phyloP scores from a whole-genome alignment of 2,797 vertebrate genomes.

The Labroides dimidiatus region DNA sequence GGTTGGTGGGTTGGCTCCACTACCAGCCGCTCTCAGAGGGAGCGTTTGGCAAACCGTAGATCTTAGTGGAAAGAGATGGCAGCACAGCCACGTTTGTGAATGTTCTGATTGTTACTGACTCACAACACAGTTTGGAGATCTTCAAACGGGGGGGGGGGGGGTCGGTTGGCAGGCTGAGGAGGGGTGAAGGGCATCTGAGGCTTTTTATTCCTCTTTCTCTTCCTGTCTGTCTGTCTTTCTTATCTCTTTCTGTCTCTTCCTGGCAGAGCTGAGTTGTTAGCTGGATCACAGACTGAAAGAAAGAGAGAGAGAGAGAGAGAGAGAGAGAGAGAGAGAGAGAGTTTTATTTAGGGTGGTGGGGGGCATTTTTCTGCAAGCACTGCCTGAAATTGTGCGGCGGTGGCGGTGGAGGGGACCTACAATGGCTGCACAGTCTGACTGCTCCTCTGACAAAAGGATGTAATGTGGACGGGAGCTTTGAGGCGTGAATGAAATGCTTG shows the following conservation, averaged over 20 bases:
- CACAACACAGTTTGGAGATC: conserved; percentile 48
- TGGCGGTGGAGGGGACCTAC: conserved; percentile 19
- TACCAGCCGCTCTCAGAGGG: conserved; percentile 43
- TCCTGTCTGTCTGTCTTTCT: conserved; percentile 59
- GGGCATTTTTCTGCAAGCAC: conserved; percentile 61
- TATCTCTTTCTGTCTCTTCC: conserved; percentile 68
- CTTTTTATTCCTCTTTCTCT: conserved; percentile 59
- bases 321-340: conserved; percentile 70
- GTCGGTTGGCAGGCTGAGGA: conserved; percentile 24
- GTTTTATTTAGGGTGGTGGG: conserved; percentile 67
- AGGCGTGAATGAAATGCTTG: conserved; percentile 69
- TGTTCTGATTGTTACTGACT: conserved; percentile 74
- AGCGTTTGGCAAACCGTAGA: conserved; percentile 61
- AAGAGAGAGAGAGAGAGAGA: conserved; percentile 69
- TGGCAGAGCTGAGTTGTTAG: conserved; percentile 63
- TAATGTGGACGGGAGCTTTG: conserved; percentile 59
- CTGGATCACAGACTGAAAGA: conserved; percentile 58
- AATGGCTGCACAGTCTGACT: conserved; percentile 69
- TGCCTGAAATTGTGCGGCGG: conserved; percentile 54
- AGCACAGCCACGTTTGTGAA: conserved; percentile 60
- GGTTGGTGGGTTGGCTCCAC: conserved; percentile 33
- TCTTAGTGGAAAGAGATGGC: conserved; percentile 62
- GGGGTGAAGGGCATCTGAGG: conserved; percentile 53
- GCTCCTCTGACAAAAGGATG: conserved; percentile 64
- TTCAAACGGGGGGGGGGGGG: not conserved